Base-by-base conservation (phyloP, 30 jellyfish, hydroid and myxozoan genomes). In the Phacellophora camtschatica region DNA sequence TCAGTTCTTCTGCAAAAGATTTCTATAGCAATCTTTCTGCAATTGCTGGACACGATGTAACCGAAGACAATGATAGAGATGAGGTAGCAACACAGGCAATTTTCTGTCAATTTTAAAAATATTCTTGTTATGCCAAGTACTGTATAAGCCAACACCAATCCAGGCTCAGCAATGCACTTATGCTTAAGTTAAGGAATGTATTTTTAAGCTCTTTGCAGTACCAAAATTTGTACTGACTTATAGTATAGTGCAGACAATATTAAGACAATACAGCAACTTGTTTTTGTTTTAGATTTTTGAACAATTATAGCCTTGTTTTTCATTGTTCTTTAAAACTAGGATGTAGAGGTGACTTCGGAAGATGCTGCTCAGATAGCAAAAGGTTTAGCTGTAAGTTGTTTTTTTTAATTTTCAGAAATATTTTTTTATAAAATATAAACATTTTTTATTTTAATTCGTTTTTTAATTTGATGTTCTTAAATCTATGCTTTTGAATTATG, bases 1-100 rank as follows among this genome's bases (percentile, higher is more conserved):
- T 15, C 51, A 89, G 97, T 30, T 59, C 97, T 18, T 81, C 95
- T 19, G 67, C 88, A 19, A 84, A 90, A 31, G 97, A 89, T 33
- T 89, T 89, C 37, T 89, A 82, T 77, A 89, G 78, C 77, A 89
- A 85, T 46, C 35, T 89, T 6, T 81, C 91, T 19, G 88, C 86
- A 16, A 66, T 89, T 34, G 88, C 90, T 50, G 92, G 92, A 1
- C 83, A 73, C 31, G 88, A 67, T 32, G 53, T 71, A 36, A 64
- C 51, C 28, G 80, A 43, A 62, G 82, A 37, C 37, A 61, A 57
- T 57, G 55, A 73, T 46, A 83, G 42, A 1, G 76, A 77, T 56
- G 90, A 50, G 68, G 76, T 49, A n/a, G n/a, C n/a, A n/a, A n/a
- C n/a, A n/a, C n/a, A n/a, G n/a, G n/a, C n/a, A n/a, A n/a, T n/a